phyloP scores from a whole-genome alignment of 2,888 invertebrate species.

The Parnassius smintheus region DNA sequence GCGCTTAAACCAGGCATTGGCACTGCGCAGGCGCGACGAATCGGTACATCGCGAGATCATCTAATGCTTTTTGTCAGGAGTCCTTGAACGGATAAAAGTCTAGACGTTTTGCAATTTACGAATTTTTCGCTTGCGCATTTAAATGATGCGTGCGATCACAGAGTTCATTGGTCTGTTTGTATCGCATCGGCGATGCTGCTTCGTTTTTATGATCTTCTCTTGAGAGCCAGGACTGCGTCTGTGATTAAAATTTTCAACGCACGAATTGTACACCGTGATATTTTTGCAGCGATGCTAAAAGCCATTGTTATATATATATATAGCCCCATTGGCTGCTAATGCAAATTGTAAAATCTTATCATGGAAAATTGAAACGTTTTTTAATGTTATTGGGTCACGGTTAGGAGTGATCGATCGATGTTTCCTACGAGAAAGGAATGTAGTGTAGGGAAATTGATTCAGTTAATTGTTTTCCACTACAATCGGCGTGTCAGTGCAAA shows the following conservation, averaged over 20 bases:
- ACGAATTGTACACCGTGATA: slow-evolving; percentile 58
- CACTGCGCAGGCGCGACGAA: slow-evolving; percentile 58
- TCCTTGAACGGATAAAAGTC: slow-evolving; percentile 68
- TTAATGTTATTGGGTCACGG: slow-evolving; percentile 56
- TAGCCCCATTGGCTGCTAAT: slow-evolving; percentile 53
- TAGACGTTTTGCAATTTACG: slow-evolving; percentile 72
- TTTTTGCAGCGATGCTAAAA: slow-evolving; percentile 70
- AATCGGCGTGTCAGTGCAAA: slow-evolving; percentile 31
- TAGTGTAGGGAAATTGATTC: slow-evolving; percentile 38
- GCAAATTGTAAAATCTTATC: slow-evolving; percentile 45
- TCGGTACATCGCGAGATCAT: slow-evolving; percentile 46
- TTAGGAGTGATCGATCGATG: slow-evolving; percentile 46
- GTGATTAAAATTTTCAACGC: slow-evolving; percentile 73
- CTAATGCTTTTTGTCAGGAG: slow-evolving; percentile 52
- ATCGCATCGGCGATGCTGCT: slow-evolving; percentile 47
- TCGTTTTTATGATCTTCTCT: slow-evolving; percentile 48
- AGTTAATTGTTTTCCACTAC: slow-evolving; percentile 32
- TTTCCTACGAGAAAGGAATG: slow-evolving; percentile 39
- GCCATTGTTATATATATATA: no score
- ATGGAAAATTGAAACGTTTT: slow-evolving; percentile 47
- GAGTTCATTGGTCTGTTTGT: slow-evolving; percentile 69
- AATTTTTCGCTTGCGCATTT: slow-evolving; percentile 72
- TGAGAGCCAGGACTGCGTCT: slow-evolving; percentile 49
- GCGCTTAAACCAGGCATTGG: slow-evolving; percentile 31
- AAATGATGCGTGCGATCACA: slow-evolving; percentile 66